phyloP scores from a whole-genome alignment of 2,113 vertebrate genomes.

The Pseudorectes ferrugineus region DNA sequence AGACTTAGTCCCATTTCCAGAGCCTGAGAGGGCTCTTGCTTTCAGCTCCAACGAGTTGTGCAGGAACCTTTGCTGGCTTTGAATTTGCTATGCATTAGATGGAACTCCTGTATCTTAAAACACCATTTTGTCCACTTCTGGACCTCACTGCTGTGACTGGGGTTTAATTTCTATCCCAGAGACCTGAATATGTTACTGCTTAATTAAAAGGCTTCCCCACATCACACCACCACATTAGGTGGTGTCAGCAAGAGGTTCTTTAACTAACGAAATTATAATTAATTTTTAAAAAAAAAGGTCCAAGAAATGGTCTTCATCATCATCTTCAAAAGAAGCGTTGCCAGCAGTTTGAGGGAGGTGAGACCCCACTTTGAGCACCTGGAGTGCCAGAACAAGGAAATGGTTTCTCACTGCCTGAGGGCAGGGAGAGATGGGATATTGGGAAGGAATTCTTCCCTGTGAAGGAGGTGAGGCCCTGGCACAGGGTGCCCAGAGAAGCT shows the following conservation, averaged over 20 bases:
- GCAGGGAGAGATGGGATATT: background rate
- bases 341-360: background rate
- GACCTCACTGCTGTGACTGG: background rate
- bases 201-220: background rate
- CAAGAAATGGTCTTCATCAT: background rate
- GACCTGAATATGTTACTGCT: background rate
- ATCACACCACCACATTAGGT: background rate
- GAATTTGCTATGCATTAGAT: accelerated
- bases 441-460: background rate
- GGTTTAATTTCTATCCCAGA: background rate
- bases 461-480: accelerated
- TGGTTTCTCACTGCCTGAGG: background rate
- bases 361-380: background rate
- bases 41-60: accelerated
- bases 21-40: background rate
- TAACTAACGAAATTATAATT: background rate
- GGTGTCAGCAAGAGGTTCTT: background rate
- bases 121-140: background rate
- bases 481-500: background rate
- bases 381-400: background rate
- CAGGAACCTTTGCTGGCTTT: background rate
- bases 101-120: background rate
- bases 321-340: accelerated
- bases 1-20: background rate
- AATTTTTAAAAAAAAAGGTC: background rate